A percentile compares a stretch with the other conserved stretches of the same genome.
phyloP scores from a whole-genome alignment of 2,888 invertebrate species.

The Trileptium ribeirensis region DNA sequence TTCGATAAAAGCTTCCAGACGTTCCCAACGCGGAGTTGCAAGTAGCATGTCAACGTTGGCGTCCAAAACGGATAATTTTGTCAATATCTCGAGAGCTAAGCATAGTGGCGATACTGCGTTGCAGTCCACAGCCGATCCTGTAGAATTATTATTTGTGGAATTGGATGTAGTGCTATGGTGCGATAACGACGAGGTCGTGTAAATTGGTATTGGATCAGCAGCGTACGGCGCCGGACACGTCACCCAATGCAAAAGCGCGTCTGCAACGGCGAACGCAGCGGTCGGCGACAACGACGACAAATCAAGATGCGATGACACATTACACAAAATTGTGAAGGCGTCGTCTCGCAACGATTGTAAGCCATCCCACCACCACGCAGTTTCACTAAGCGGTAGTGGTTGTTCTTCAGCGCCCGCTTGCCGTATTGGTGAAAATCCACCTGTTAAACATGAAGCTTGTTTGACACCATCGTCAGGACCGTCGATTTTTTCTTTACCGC shows the following conservation, averaged over 20 bases:
- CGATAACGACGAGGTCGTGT: no score
- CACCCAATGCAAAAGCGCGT: slow-evolving; percentile 93
- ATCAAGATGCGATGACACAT: slow-evolving; percentile 88
- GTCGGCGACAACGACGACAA: slow-evolving; percentile 80
- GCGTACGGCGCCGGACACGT: slow-evolving; percentile 92
- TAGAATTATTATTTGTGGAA: not conserved
- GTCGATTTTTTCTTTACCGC: not conserved
- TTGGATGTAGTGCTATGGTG: not conserved
- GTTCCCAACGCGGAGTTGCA: slow-evolving; percentile 87
- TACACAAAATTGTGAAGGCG: slow-evolving; percentile 86
- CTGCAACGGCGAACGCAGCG: slow-evolving; percentile 82
- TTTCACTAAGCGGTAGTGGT: not conserved
- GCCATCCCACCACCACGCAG: slow-evolving; percentile 4
- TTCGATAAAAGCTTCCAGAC: slow-evolving; percentile 80
- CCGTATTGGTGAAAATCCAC: slow-evolving; percentile 30
- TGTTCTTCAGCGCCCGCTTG: no score
- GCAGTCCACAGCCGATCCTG: slow-evolving; percentile 56
- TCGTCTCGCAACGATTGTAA: slow-evolving; percentile 86
- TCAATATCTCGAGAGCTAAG: slow-evolving; percentile 86
- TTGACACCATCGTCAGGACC: not conserved
- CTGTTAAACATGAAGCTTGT: no score
- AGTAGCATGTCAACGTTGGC: slow-evolving; percentile 94
- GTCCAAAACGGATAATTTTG: slow-evolving; percentile 94
- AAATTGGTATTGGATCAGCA: slow-evolving; percentile 86
- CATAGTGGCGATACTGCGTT: slow-evolving; percentile 75